Percentiles rank a stretch among this genome's conserved stretches.
These are phyloP conservation scores for Mesembrinibis cayennensis DNA, from an alignment of 2,113 vertebrate species.

Conservation along the genomic window DNA sequence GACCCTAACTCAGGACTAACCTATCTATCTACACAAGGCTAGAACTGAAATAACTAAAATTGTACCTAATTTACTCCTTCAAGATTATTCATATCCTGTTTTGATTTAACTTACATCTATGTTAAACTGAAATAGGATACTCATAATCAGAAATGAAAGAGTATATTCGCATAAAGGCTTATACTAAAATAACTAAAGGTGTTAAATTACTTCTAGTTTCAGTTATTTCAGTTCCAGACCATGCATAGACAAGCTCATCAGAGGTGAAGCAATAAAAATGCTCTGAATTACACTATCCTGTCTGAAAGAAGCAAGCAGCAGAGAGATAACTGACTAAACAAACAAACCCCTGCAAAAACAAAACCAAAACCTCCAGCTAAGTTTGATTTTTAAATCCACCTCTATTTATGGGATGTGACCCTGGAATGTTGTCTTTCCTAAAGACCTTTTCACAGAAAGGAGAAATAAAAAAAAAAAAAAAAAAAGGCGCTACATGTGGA, in stretches of 20 bases:
- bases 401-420: conserved; percentile 28
- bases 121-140: conserved; percentile 52
- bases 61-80: conserved; percentile 22
- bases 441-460: not conserved
- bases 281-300: not conserved
- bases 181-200: conserved; percentile 50
- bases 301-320: conserved; percentile 11
- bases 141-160: conserved; percentile 68
- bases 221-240: conserved; percentile 46
- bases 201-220: conserved; percentile 56
- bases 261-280: conserved; percentile 21
- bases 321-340: conserved; percentile 9
- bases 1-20: not conserved
- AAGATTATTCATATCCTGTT: conserved; percentile 66
- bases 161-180: not conserved
- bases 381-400: conserved; percentile 23
- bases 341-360: not conserved
- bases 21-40: not conserved
- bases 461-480: too few species aligned
- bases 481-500: accelerated
- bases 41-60: conserved; percentile 38
- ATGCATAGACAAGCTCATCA: conserved; percentile 15
- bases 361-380: conserved; percentile 30
- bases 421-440: not conserved
- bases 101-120: conserved; percentile 53